Evolutionary conservation across 2,797 vertebrate genomes (phyloP).

Genomic region (Melanotaenia parkinsoni): DNA sequence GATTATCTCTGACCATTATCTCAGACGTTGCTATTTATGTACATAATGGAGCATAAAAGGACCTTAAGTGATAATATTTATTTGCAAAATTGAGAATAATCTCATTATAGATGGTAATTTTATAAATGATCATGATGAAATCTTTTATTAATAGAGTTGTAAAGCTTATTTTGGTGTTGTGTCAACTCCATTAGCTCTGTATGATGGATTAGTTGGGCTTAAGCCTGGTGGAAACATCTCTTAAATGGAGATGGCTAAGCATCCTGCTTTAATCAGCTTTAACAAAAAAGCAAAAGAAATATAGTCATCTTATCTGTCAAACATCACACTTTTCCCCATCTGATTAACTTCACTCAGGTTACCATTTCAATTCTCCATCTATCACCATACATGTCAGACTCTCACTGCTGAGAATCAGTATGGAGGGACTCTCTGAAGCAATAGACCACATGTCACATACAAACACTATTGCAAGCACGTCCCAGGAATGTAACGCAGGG

Average conservation of each 20-base stretch:
- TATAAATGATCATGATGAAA: too few relatives aligned
- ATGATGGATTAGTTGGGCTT: neutral
- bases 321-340: neutral
- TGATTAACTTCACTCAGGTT: conserved; percentile 11
- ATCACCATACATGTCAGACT: neutral
- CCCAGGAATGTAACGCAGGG: conserved; percentile 58
- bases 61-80: too few relatives aligned
- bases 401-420: neutral
- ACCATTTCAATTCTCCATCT: neutral
- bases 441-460: conserved; percentile 34
- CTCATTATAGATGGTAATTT: too few relatives aligned
- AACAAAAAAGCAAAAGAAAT: neutral
- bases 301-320: neutral
- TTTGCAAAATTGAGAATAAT: too few relatives aligned
- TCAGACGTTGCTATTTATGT: too few relatives aligned
- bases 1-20: conserved; percentile 12
- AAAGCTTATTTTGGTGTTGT: conserved; percentile 1
- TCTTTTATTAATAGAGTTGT: neutral
- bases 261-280: neutral
- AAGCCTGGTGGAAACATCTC: neutral
- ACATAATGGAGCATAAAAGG: too few relatives aligned
- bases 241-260: neutral
- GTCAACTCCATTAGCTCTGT: neutral
- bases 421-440: conserved; percentile 19
- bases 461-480: conserved; percentile 26